Conservation (phyloP, 2,888 invertebrate species). For the Tipula unca region DNA sequence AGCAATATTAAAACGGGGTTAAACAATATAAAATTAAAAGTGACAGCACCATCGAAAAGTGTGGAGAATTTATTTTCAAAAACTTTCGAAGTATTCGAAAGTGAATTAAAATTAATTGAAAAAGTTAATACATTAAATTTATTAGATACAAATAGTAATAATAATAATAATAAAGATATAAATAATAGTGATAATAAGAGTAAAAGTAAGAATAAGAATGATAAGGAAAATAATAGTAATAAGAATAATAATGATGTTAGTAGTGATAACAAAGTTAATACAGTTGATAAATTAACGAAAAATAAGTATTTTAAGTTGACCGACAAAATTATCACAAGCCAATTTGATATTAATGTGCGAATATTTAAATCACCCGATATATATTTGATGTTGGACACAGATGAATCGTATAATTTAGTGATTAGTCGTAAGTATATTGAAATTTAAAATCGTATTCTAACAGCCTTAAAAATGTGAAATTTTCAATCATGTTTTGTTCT, state of each 20-base stretch:
- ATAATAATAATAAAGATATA: not conserved
- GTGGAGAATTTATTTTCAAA: conserved; percentile 34
- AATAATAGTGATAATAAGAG: not conserved
- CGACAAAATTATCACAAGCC: not conserved
- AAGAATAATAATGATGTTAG: conserved; percentile 19
- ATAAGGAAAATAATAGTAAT: not conserved
- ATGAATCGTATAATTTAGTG: conserved; percentile 66
- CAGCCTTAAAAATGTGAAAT: too few relatives aligned
- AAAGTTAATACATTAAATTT: conserved; percentile 30
- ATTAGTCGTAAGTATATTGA: conserved; percentile 42
- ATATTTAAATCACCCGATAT: conserved; percentile 50
- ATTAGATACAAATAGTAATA: conserved; percentile 21
- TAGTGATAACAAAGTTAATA: conserved; percentile 23
- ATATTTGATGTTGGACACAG: conserved; percentile 55
- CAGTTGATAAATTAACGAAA: conserved; percentile 19
- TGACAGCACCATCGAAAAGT: conserved; percentile 34
- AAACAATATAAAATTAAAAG: conserved; percentile 34
- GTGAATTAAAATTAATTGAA: conserved; percentile 37
- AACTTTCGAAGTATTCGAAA: conserved; percentile 37
- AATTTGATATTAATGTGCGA: conserved; percentile 40
- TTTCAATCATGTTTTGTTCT: not conserved
- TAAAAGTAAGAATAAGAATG: not conserved
- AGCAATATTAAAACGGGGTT: conserved; percentile 25
- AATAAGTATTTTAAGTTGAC: conserved; percentile 9
- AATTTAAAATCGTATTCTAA: too few relatives aligned